A percentile compares a stretch with the other conserved stretches of the same genome.
These are phyloP conservation scores for Phortica magna DNA, from an alignment of 2,888 invertebrate genomes.

Conservation along the genomic window DNA sequence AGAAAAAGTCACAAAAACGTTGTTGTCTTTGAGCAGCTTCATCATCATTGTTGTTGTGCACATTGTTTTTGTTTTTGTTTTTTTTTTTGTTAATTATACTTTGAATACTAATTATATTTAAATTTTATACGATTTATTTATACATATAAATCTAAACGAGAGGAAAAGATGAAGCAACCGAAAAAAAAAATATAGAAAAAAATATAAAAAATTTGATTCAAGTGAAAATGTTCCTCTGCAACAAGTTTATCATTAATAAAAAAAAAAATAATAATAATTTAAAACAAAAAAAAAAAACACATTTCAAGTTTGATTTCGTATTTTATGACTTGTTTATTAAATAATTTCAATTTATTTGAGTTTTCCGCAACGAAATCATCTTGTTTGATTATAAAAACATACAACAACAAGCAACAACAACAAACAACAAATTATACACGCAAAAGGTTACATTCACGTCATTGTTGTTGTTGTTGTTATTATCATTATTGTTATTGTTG, in stretches of 20 bases:
- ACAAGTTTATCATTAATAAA: background rate
- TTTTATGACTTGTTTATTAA: constrained; percentile 58
- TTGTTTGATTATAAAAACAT: background rate
- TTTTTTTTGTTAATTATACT: constrained; percentile 48
- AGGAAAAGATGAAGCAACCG: background rate
- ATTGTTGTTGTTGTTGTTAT: background rate
- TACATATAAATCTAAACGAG: constrained; percentile 30
- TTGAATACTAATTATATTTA: constrained; percentile 52
- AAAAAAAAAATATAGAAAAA: background rate
- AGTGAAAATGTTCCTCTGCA: too few relatives aligned
- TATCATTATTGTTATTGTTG: background rate
- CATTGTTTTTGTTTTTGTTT: constrained; percentile 24
- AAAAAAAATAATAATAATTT: background rate
- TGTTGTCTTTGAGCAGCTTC: constrained; percentile 5
- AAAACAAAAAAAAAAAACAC: constrained; percentile 42
- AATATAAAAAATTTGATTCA: background rate
- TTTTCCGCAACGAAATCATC: constrained; percentile 55
- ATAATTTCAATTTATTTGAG: constrained; percentile 48
- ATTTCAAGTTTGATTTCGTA: constrained; percentile 43
- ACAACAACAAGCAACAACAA: background rate
- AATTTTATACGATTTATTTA: constrained; percentile 48
- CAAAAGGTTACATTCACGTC: background rate
- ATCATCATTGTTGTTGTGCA: too few relatives aligned
- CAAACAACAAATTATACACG: background rate
- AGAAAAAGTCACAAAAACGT: background rate